Evolutionary conservation across 2,888 invertebrate genomes (phyloP).

Genomic region (Lacanobia wlatinum): DNA sequence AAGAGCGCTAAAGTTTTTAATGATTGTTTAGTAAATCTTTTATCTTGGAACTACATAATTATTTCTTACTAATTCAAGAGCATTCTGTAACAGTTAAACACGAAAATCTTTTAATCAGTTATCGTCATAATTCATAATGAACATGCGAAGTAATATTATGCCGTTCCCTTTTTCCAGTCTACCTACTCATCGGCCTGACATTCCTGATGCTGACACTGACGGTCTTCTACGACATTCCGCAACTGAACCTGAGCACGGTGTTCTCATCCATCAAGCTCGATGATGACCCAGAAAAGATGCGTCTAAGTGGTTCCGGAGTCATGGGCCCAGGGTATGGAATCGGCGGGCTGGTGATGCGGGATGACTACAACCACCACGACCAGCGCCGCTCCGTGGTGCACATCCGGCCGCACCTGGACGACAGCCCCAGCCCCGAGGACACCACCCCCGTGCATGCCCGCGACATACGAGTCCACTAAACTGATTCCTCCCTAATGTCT

Average conservation of each 20-base stretch:
- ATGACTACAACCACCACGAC: constrained; percentile 88
- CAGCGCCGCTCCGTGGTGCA: constrained; percentile 92
- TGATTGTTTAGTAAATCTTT: background rate
- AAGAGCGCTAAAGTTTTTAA: background rate
- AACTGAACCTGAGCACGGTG: constrained; percentile 95
- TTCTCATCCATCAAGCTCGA: constrained; percentile 92
- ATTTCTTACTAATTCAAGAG: too few species aligned
- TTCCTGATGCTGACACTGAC: constrained; percentile 96
- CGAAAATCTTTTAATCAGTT: too few species aligned
- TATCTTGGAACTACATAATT: background rate
- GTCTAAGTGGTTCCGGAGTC: constrained; percentile 90
- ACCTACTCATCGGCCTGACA: constrained; percentile 95
- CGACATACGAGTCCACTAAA: constrained; percentile 90
- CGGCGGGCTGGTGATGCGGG: constrained; percentile 86
- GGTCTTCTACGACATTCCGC: constrained; percentile 97
- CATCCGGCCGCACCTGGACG: constrained; percentile 92
- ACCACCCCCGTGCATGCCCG: constrained; percentile 91
- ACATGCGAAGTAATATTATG: background rate
- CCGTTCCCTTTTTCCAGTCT: constrained; percentile 89
- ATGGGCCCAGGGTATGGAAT: constrained; percentile 87
- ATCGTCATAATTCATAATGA: background rate
- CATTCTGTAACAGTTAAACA: too few species aligned
- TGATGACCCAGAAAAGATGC: constrained; percentile 93
- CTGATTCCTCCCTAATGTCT: constrained; percentile 33
- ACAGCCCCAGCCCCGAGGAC: constrained; percentile 94